Percentiles rank a stretch among this genome's conserved stretches.
phyloP scores from a whole-genome alignment of 1,140 invertebrate species.

The Sinella curviseta region DNA sequence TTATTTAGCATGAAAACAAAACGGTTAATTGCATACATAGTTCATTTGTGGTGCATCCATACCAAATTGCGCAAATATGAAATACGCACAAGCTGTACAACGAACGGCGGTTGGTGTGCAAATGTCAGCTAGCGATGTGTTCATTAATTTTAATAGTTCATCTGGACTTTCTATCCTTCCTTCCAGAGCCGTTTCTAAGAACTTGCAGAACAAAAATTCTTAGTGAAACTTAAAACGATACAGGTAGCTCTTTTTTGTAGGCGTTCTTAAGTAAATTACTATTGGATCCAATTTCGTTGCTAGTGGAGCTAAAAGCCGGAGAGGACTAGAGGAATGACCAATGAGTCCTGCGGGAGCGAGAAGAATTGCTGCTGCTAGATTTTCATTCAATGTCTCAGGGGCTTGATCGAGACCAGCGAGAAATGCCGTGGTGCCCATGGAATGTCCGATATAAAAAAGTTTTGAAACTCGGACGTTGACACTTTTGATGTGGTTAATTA shows the following conservation, averaged over 20 bases:
- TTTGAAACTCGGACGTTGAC: neutral
- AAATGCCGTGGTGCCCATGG: neutral
- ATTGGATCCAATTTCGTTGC: neutral
- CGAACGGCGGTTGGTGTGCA: neutral
- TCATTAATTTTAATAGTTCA: neutral
- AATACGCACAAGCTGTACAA: neutral
- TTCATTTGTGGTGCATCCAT: neutral
- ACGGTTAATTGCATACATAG: neutral
- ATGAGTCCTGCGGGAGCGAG: slow-evolving; percentile 54
- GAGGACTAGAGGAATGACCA: neutral
- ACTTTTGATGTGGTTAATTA: neutral
- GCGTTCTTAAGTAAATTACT: neutral
- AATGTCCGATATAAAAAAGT: neutral
- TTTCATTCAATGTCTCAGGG: slow-evolving; percentile 58
- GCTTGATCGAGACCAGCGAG: neutral
- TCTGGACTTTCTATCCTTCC: neutral
- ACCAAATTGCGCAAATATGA: neutral
- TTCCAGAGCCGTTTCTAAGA: neutral
- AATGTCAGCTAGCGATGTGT: neutral
- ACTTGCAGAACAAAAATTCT: neutral
- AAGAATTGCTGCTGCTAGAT: slow-evolving; percentile 59
- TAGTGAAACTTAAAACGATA: neutral
- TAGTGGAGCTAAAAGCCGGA: neutral
- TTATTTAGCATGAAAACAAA: neutral
- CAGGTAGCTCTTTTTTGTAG: neutral